Evolutionary conservation across 2,888 invertebrate species (phyloP).

Genomic region (Caprella mutica): DNA sequence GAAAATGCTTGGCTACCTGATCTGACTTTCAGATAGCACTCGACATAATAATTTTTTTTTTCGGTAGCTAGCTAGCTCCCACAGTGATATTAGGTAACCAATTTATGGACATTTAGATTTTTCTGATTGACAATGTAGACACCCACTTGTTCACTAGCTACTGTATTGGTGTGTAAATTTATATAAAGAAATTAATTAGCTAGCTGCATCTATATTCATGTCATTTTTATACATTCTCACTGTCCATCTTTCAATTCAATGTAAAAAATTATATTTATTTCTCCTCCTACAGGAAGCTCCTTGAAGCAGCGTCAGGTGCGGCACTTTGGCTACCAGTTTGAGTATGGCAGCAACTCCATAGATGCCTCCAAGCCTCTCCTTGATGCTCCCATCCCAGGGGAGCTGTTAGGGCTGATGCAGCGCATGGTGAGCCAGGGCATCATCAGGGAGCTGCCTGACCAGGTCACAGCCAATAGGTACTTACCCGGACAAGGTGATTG

Average conservation of each 20-base stretch:
- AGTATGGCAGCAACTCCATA: slow-evolving; percentile 75
- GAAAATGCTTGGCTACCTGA: too few relatives aligned
- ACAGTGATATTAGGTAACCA: too few relatives aligned
- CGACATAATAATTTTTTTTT: too few relatives aligned
- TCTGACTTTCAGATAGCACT: too few relatives aligned
- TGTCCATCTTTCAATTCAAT: neutral
- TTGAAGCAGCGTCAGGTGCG: slow-evolving; percentile 54
- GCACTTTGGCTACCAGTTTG: slow-evolving; percentile 85
- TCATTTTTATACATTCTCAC: neutral
- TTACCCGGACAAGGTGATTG: slow-evolving; percentile 67
- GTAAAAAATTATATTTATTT: neutral
- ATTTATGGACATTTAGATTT: too few relatives aligned
- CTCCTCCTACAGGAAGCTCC: slow-evolving; percentile 17
- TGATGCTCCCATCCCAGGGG: slow-evolving; percentile 54
- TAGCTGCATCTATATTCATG: neutral
- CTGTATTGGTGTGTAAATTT: too few relatives aligned
- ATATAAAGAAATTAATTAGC: too few relatives aligned
- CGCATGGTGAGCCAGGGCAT: slow-evolving; percentile 45
- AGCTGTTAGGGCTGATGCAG: slow-evolving; percentile 55
- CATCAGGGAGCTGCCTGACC: slow-evolving; percentile 53
- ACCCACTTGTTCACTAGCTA: too few relatives aligned
- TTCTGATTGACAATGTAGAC: too few relatives aligned
- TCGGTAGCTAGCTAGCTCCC: too few relatives aligned
- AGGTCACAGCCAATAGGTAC: slow-evolving; percentile 74
- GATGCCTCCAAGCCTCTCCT: slow-evolving; percentile 56